Evolutionary conservation across 2,888 invertebrate species (phyloP).

Genomic region (Mimumesa dahlbomi): DNA sequence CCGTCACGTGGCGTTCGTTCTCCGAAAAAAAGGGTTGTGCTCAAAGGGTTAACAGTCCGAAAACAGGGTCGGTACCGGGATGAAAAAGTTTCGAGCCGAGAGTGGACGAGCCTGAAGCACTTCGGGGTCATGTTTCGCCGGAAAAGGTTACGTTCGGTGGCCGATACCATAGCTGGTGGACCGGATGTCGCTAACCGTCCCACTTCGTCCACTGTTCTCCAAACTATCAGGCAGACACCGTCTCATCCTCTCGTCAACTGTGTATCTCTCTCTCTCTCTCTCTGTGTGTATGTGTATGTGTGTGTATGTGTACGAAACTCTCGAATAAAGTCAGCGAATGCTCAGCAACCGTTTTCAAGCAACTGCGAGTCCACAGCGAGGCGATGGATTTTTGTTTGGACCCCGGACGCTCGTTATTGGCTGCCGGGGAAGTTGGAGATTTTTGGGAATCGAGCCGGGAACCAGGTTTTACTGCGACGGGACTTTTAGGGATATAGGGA

Average conservation of each 20-base stretch:
- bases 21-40: not conserved
- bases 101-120: not conserved
- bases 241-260: not conserved
- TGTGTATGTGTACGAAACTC: slow-evolving; percentile 19
- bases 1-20: slow-evolving; percentile 8
- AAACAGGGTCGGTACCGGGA: slow-evolving; percentile 3
- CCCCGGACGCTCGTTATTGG: no score
- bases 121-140: slow-evolving; percentile 7
- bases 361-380: no score
- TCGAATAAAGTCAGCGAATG: slow-evolving; percentile 24
- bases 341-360: no score
- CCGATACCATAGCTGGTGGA: slow-evolving; percentile 22
- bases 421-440: no score
- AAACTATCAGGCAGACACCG: slow-evolving; percentile 23
- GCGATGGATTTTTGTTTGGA: no score
- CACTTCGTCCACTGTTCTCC: slow-evolving; percentile 24
- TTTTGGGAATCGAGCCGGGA: no score
- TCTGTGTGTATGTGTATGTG: no score
- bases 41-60: not conserved
- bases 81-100: slow-evolving; percentile 32
- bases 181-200: slow-evolving; percentile 45
- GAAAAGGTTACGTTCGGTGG: slow-evolving; percentile 5
- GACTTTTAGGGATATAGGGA: no score
- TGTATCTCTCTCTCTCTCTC: no score
- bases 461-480: no score